Evolutionary conservation across 2,888 invertebrate species (phyloP), one percentile per base, ranked within the genome.

Genomic region (Pasiphila rectangulata): DNA sequence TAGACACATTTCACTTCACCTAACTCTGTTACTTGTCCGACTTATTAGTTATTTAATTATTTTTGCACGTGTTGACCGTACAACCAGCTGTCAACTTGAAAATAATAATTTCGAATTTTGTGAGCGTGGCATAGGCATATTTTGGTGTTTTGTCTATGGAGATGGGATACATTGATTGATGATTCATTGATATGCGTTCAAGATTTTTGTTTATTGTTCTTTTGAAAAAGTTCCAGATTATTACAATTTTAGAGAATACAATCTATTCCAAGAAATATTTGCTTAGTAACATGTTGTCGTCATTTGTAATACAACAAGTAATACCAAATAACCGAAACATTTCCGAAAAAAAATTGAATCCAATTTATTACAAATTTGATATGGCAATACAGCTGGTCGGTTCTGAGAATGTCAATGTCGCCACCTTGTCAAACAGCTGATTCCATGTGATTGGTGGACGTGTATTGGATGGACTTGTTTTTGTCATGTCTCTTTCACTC

Each of bases 51-150:
- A 12, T 42, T 54, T 46, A 54, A 59, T 54, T 54, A 56, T 53
- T 56, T 43, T 60, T 51, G 63, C 72, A 73, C 74, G 70, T 73
- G 76, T 69, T 64, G 57, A 52, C 54, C 64, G 67, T 63, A 69
- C 36, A 66, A 55, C 53, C 57, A 60, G 60, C 63, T 77, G 75
- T 72, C 79, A 77, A 73, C 68, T 63, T 64, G 63, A 49, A 69
- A 67, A 59, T 63, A 53, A 25, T 45, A 48, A 69, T 71, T 75
- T 56, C 56, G 51, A 67, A 64, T 67, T 75, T 72, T 69, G 75
- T 67, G 74, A 63, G 79, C 79, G 79, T 80, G 79, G 79, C 79
- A 79, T 60, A 63, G 79, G 79, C 79, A 79, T 60, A 63, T 64
- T 67, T 69, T 61, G 59, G 25, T 64, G 44, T 52, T 43, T 70